Conservation (phyloP, 2,888 invertebrate genomes). For the Podotricha telesiphe region DNA sequence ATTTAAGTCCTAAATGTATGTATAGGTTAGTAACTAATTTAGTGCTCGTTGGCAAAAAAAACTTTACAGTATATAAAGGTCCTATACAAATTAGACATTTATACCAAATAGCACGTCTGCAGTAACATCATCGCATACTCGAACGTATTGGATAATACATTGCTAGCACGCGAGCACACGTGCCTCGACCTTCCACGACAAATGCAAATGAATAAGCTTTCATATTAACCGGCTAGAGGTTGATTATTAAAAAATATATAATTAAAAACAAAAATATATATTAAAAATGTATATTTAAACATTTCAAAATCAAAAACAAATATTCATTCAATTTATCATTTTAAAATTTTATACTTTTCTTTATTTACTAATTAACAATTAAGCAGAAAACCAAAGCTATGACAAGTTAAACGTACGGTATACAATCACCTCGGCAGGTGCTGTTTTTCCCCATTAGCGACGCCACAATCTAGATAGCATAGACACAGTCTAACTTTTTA, state of each 20-base stretch:
- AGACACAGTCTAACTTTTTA: constrained; percentile 41
- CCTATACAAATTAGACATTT: constrained; percentile 9
- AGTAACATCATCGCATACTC: constrained; percentile 46
- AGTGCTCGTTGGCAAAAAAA: too few relatives aligned
- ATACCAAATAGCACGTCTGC: constrained; percentile 49
- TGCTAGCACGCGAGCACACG: constrained; percentile 75
- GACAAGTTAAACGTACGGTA: constrained; percentile 25
- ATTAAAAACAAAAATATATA: background rate
- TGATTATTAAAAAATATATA: constrained; percentile 47
- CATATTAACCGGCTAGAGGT: constrained; percentile 67
- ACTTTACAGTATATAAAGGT: too few relatives aligned
- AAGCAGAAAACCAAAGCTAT: constrained; percentile 1
- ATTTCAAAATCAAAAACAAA: background rate
- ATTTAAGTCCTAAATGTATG: too few relatives aligned
- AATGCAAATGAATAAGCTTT: constrained; percentile 79
- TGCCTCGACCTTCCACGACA: constrained; percentile 70
- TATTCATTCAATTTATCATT: background rate
- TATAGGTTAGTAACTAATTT: too few relatives aligned
- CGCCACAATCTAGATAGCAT: constrained; percentile 38
- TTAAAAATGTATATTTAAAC: background rate
- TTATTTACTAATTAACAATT: constrained; percentile 3
- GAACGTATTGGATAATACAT: constrained; percentile 68
- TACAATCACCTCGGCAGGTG: constrained; percentile 27
- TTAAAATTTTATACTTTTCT: background rate
- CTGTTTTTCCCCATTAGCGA: constrained; percentile 34